These are phyloP conservation scores for Ceratosolen fusciceps DNA, from an alignment of 1,140 invertebrate genomes.

Conservation along the genomic window DNA sequence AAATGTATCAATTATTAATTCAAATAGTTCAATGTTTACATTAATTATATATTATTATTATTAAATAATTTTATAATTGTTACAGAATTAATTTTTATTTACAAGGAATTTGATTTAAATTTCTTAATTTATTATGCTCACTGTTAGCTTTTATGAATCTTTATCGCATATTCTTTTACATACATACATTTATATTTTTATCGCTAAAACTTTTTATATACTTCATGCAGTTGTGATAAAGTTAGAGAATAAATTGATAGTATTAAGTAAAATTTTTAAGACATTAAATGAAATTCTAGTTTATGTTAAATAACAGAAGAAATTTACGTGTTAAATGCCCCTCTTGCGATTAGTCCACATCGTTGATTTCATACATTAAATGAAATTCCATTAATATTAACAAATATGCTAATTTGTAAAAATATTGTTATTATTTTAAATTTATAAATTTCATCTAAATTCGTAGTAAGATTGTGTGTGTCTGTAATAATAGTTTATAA, in stretches of 20 bases:
- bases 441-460: too few species aligned
- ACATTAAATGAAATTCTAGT: slow-evolving; percentile 5
- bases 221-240: slow-evolving; percentile 29
- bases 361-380: too few species aligned
- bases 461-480: too few species aligned
- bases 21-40: neutral
- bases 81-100: neutral
- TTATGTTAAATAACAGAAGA: slow-evolving; percentile 1
- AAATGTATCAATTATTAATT: too few species aligned
- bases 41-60: neutral
- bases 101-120: slow-evolving; percentile 6
- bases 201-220: slow-evolving; percentile 22
- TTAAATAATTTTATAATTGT: neutral
- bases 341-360: too few species aligned
- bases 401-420: too few species aligned
- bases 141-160: slow-evolving; percentile 15
- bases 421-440: too few species aligned
- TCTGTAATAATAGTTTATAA: too few species aligned
- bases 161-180: slow-evolving; percentile 25
- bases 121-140: slow-evolving; percentile 7
- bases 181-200: slow-evolving; percentile 28
- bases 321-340: neutral
- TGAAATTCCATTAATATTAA: too few species aligned
- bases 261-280: slow-evolving; percentile 29
- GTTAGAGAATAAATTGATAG: slow-evolving; percentile 12